Evolutionary conservation across 2,888 invertebrate species (phyloP), one percentile per base, ranked within the genome.

Genomic region (Tetrapedia diversipes): DNA sequence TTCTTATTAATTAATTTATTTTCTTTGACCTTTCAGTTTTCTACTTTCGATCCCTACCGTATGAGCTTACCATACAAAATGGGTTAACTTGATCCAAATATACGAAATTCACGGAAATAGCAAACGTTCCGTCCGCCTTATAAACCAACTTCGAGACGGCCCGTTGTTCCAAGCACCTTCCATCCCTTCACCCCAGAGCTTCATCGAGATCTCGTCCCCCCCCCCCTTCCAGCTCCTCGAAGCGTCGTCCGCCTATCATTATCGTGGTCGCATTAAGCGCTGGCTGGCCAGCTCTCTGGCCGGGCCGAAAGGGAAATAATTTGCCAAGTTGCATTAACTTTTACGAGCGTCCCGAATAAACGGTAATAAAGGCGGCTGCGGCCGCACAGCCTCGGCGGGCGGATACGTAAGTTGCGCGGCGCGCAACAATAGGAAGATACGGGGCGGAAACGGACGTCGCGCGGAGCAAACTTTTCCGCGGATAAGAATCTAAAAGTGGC

Each of bases 401-500:
- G 1, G 22, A 24, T 10, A 24, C 19, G 63, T 34, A 53, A 64
- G 63, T 68, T 53, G 34, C n/a, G 8, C 3, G 32, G 3, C 41
- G 4, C n/a, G 45, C n/a, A 66, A 71, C 70, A 77, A 71, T 64
- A 37, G 60, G 65, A 63, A 65, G 76, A 76, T 70, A 70, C 45
- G 53, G 60, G 60, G 34, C 49, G 78, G 68, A 45, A 79, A 70
- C 71, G 67, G 56, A 73, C 64, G 66, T 63, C 63, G 61, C 56
- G 68, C 43, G 32, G 41, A 41, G 41, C 34, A 66, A 69, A 77
- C 63, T 77, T 77, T 66, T 34, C 68, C 57, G 32, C 47, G 51
- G 80, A 82, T 82, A 82, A 70, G 63, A 66, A 82, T 82, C 82
- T 71, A 59, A 70, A 60, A 77, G 45, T 67, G 60, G 65, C 54